Evolutionary conservation across 2,888 invertebrate species (phyloP).

Genomic region (Crematogaster levior): DNA sequence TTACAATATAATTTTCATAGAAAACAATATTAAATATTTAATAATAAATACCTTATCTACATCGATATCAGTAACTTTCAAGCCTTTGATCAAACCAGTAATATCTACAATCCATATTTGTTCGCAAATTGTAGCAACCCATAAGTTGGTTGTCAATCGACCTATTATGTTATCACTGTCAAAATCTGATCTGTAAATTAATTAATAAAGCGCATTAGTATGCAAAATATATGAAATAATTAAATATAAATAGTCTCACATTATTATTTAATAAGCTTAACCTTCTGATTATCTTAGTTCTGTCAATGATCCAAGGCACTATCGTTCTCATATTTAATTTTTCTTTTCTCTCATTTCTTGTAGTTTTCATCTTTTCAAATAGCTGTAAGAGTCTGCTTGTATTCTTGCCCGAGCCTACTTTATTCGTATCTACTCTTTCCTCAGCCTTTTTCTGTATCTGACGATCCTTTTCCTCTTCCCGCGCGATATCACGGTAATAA

Average conservation of each 20-base stretch:
- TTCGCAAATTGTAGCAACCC: constrained; percentile 68
- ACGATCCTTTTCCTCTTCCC: constrained; percentile 58
- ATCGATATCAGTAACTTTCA: constrained; percentile 54
- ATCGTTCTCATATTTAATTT: constrained; percentile 74
- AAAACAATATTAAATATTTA: not conserved
- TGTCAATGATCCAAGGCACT: constrained; percentile 74
- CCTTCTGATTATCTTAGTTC: constrained; percentile 68
- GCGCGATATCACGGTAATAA: constrained; percentile 77
- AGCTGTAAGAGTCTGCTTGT: constrained; percentile 76
- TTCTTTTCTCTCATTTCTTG: constrained; percentile 67
- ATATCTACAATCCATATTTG: constrained; percentile 75
- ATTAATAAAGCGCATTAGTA: not conserved
- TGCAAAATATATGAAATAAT: constrained; percentile 10
- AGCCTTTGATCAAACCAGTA: constrained; percentile 62
- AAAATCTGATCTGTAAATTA: constrained; percentile 45
- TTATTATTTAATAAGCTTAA: constrained; percentile 63
- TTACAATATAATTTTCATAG: too few relatives aligned
- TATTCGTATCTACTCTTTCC: constrained; percentile 51
- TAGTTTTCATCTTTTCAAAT: constrained; percentile 78
- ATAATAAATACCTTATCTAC: constrained; percentile 52
- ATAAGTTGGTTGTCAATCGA: constrained; percentile 69
- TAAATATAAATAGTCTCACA: constrained; percentile 20
- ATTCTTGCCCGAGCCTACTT: constrained; percentile 69
- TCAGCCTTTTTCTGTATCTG: constrained; percentile 26
- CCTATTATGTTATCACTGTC: constrained; percentile 70